A percentile compares a stretch with the other conserved stretches of the same genome.
Evolutionary conservation across 2,797 vertebrate species (phyloP).

Genomic region (Pristis pectinata): DNA sequence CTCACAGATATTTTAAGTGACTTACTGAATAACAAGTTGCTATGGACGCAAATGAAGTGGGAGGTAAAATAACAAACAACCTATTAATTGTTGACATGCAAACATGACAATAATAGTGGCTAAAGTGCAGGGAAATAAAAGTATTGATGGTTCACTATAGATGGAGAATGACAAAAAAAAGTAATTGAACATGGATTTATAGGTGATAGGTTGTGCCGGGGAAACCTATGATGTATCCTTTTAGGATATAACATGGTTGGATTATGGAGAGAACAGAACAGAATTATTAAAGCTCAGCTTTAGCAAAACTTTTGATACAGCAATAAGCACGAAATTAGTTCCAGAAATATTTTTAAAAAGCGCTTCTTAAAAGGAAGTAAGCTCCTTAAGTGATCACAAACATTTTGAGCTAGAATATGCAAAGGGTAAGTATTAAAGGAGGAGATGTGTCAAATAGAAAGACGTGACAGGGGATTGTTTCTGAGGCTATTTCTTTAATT

Average conservation of each 20-base stretch:
- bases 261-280: neutral
- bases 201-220: neutral
- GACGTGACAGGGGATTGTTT: neutral
- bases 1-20: neutral
- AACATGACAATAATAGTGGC: neutral
- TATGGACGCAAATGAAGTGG: neutral
- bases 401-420: neutral
- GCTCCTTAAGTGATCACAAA: neutral
- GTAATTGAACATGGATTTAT: neutral
- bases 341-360: neutral
- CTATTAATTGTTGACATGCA: neutral
- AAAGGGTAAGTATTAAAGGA: neutral
- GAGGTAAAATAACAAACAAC: neutral
- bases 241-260: neutral
- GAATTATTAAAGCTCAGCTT: neutral
- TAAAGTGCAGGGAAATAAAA: neutral
- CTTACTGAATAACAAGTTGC: neutral
- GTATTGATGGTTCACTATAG: neutral
- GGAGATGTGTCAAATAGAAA: neutral
- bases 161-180: neutral
- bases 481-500: neutral
- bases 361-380: neutral
- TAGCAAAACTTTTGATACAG: neutral
- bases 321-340: neutral
- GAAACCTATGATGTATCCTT: neutral